A percentile compares a stretch with the other conserved stretches of the same genome.
Conservation (phyloP, 2,888 invertebrate genomes). For the Mimachlamys varia region DNA sequence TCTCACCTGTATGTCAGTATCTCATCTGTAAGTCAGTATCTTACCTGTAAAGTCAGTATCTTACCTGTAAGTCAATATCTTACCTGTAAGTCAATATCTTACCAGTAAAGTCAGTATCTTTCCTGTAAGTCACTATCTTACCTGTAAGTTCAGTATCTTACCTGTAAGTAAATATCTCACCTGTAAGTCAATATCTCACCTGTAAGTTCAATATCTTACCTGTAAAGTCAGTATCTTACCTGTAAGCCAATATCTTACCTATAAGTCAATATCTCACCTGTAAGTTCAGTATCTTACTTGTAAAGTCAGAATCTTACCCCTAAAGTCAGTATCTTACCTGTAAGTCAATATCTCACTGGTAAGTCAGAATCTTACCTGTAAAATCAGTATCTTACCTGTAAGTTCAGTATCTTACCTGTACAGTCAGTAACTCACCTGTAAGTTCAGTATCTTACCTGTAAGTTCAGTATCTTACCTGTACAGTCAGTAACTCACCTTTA, state of each 20-base stretch:
- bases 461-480: conserved; percentile 61
- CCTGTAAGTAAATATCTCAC: too few species aligned
- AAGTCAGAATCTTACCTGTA: conserved; percentile 62
- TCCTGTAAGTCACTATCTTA: conserved; percentile 51
- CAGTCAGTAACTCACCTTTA: conserved; percentile 66
- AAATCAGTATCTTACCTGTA: conserved; percentile 69
- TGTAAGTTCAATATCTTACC: too few species aligned
- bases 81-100: conserved; percentile 61
- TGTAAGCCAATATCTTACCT: too few species aligned
- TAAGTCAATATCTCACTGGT: conserved; percentile 69
- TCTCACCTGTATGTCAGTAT: too few species aligned
- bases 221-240: conserved; percentile 60
- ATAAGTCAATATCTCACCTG: conserved; percentile 59
- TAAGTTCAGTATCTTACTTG: conserved; percentile 60
- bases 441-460: conserved; percentile 62
- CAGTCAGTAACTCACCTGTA: too few species aligned
- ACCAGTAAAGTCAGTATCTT: conserved; percentile 74
- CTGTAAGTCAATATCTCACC: conserved; percentile 59
- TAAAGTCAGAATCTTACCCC: too few species aligned
- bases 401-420: conserved; percentile 62
- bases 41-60: conserved; percentile 73
- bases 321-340: conserved; percentile 60
- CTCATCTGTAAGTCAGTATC: conserved; percentile 37
- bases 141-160: conserved; percentile 61
- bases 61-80: conserved; percentile 40